These are phyloP conservation scores for Drymodes brunneopygia DNA, from an alignment of 2,113 vertebrate genomes.

Conservation along the genomic window DNA sequence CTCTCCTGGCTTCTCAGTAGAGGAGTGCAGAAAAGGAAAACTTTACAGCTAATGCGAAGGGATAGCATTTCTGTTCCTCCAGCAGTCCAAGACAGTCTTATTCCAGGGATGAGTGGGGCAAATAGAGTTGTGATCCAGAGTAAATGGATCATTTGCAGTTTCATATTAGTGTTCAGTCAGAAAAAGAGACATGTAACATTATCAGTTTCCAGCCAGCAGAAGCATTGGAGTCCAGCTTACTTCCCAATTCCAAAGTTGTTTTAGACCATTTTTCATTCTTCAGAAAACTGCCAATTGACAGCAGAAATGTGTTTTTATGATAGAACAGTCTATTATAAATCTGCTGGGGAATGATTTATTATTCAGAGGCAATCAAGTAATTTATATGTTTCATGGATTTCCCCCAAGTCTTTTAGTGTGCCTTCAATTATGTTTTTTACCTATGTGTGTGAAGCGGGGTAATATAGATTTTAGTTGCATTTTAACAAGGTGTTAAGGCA, in stretches of 20 bases:
- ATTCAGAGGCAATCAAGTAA: background rate
- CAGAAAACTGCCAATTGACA: background rate
- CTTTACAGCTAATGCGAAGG: background rate
- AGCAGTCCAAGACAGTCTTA: background rate
- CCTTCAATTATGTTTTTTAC: conserved; percentile 12
- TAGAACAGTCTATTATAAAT: background rate
- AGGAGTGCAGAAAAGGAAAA: background rate
- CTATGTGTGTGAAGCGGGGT: background rate
- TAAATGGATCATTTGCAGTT: background rate
- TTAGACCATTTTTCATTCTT: background rate
- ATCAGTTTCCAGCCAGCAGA: background rate
- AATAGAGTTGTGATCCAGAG: background rate
- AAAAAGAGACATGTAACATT: background rate
- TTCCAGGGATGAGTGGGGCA: background rate
- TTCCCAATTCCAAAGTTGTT: conserved; percentile 5
- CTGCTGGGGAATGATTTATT: background rate
- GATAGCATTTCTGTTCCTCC: background rate
- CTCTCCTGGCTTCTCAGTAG: background rate
- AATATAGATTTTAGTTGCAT: conserved; percentile 6
- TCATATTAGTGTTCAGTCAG: background rate
- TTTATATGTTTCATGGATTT: background rate
- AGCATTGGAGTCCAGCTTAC: background rate
- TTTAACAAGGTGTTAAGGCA: conserved; percentile 16
- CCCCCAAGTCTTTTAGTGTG: background rate
- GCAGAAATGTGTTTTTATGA: background rate